Evolutionary conservation across 2,888 invertebrate genomes (phyloP).

Genomic region (Drosophila nr. perissopoda): DNA sequence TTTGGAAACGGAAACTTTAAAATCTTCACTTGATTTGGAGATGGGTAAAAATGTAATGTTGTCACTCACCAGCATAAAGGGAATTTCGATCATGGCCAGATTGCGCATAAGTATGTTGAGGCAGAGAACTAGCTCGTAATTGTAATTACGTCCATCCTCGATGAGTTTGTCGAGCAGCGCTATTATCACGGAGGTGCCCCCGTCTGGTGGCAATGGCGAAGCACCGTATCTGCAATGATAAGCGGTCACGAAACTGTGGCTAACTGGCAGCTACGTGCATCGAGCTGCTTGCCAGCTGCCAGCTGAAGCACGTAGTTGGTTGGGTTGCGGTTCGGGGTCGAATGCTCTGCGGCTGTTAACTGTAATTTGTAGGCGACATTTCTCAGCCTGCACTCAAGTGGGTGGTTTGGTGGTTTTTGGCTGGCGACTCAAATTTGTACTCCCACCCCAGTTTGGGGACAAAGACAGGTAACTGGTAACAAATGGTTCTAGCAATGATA

Average conservation of each 20-base stretch:
- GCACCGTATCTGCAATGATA: constrained; percentile 88
- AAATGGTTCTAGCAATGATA: constrained; percentile 69
- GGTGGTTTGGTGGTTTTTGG: constrained; percentile 8
- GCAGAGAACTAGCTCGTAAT: constrained; percentile 90
- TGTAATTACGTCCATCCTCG: constrained; percentile 88
- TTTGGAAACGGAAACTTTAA: not conserved
- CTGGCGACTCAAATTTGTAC: not conserved
- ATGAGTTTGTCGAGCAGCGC: constrained; percentile 88
- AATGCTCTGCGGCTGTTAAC: constrained; percentile 61
- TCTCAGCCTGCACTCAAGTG: constrained; percentile 31
- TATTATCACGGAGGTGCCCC: constrained; percentile 88
- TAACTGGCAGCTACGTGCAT: constrained; percentile 60
- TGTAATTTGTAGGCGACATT: constrained; percentile 64
- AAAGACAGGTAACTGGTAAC: constrained; percentile 36
- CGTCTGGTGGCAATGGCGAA: constrained; percentile 87
- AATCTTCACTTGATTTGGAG: not conserved
- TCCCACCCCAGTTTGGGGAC: not conserved
- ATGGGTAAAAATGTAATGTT: not conserved
- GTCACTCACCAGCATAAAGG: constrained; percentile 83
- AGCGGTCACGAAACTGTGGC: constrained; percentile 52
- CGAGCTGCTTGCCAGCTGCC: constrained; percentile 24
- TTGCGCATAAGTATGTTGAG: constrained; percentile 89
- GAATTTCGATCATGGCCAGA: constrained; percentile 87
- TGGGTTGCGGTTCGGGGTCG: constrained; percentile 61
- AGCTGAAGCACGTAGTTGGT: constrained; percentile 69